phyloP scores from a whole-genome alignment of 2,113 vertebrate species.

The Nanorana parkeri region DNA sequence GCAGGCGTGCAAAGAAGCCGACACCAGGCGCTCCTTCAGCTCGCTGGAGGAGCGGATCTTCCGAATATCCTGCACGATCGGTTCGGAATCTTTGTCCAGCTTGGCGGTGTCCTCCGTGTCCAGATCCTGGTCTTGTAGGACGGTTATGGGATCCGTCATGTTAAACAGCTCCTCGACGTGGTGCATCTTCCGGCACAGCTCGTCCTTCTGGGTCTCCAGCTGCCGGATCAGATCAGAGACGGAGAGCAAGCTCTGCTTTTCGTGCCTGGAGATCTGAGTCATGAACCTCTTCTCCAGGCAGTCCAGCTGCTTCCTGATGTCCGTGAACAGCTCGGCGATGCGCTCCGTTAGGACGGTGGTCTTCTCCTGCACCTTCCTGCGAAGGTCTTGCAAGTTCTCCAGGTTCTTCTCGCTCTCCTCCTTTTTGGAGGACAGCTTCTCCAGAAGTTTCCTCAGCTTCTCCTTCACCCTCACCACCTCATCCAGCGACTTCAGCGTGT shows the following conservation, averaged over 20 bases:
- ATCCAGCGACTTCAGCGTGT: not conserved
- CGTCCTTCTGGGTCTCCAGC: not conserved
- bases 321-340: not conserved
- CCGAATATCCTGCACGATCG: not conserved
- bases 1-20: not conserved
- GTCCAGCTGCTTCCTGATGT: not conserved
- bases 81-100: not conserved
- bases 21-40: not conserved
- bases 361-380: not conserved
- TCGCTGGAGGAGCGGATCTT: not conserved
- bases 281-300: not conserved
- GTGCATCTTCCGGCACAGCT: not conserved
- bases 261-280: not conserved
- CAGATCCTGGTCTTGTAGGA: not conserved
- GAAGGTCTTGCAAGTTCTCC: not conserved
- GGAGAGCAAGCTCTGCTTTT: not conserved
- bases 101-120: not conserved
- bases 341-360: not conserved
- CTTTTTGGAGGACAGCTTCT: not conserved
- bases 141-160: not conserved
- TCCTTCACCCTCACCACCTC: not conserved
- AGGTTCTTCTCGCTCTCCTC: not conserved
- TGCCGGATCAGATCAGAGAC: not conserved
- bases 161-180: not conserved
- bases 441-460: not conserved